Conservation (phyloP, 2,797 vertebrate species). For the Meda fulgida region DNA sequence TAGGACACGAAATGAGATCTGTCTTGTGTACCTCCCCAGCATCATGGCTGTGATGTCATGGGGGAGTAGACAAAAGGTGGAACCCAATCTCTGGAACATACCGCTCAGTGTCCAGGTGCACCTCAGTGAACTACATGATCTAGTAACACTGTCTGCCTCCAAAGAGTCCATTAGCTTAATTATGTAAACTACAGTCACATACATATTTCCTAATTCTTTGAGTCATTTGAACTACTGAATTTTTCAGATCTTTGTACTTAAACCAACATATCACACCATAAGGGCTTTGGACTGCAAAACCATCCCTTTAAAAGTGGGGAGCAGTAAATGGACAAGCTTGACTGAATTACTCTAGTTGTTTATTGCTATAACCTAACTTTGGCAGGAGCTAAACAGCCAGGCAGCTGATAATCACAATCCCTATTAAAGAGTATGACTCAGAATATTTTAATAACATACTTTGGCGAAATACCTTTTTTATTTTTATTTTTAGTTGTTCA, state of each 20-base stretch:
- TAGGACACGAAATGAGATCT: slow-evolving; percentile 39
- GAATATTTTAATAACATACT: slow-evolving; percentile 43
- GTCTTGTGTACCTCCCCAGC: slow-evolving; percentile 19
- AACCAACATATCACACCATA: background rate
- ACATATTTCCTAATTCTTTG: background rate
- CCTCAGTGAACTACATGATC: slow-evolving; percentile 33
- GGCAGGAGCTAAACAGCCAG: slow-evolving; percentile 39
- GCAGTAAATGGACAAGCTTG: slow-evolving; percentile 38
- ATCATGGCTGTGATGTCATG: slow-evolving; percentile 35
- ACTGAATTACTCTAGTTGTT: slow-evolving; percentile 46
- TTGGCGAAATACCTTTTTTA: slow-evolving; percentile 23
- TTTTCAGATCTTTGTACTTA: background rate
- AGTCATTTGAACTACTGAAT: background rate
- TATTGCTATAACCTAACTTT: slow-evolving; percentile 38
- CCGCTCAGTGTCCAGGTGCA: slow-evolving; percentile 26
- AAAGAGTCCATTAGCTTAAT: slow-evolving; percentile 21
- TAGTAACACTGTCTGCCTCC: slow-evolving; percentile 24
- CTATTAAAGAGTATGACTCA: slow-evolving; percentile 41
- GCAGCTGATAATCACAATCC: slow-evolving; percentile 34
- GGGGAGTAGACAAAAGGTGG: slow-evolving; percentile 35
- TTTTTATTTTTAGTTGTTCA: slow-evolving; percentile 32
- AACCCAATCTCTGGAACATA: slow-evolving; percentile 40
- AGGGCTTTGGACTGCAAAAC: slow-evolving; percentile 9
- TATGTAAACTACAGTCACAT: slow-evolving; percentile 23
- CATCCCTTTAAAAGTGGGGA: slow-evolving; percentile 11